Base-by-base conservation (phyloP, 2,888 invertebrate species). In the Drosophila ezoana region DNA sequence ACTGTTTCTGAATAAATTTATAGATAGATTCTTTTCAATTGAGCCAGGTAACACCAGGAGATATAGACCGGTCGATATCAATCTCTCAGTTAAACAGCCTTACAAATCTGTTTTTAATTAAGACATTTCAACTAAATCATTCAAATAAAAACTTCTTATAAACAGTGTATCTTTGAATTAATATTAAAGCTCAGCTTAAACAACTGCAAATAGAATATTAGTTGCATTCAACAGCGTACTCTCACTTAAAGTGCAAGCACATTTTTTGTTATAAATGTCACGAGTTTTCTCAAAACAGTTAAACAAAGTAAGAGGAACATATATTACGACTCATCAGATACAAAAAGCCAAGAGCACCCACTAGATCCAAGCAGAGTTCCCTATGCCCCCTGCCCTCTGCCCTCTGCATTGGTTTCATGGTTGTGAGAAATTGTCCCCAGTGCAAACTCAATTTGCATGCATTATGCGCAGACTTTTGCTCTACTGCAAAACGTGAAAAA, bases 401-500 rank as follows among this genome's bases (percentile, higher is more conserved):
- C 18, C 4, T 9, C 11, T 44, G 43, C 20, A 10, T 41, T 35
- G 44, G 18, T 28, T 18, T 41, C 47, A 56, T 20, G 18, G 20
- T 11, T 33, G 51, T 16, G n/a, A 49, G 53, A 54, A 59, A 48
- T 18, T 59, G 56, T 62, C 11, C 13, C 48, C 43, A 56, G 61
- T 58, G 65, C 40, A 54, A 81, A 78, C 73, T 57, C 47, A 76
- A 81, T 82, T 82, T 81, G 65, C 79, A 69, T 80, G 63, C 64
- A 76, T 72, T 76, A 74, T 71, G 70, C 51, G 38, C 38, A 52
- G 57, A 41, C 52, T 62, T 53, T 23, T 5, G 14, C 18, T 51
- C 11, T 5, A 2, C 52, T 38, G 38, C 48, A 41, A 43, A 52
- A 23, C n/a, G 16, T 53, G 37, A 35, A 35, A 13, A 37, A 56